These are phyloP conservation scores for Neomonachus schauinslandi DNA, from an alignment of 2,113 vertebrate genomes.

Conservation along the genomic window DNA sequence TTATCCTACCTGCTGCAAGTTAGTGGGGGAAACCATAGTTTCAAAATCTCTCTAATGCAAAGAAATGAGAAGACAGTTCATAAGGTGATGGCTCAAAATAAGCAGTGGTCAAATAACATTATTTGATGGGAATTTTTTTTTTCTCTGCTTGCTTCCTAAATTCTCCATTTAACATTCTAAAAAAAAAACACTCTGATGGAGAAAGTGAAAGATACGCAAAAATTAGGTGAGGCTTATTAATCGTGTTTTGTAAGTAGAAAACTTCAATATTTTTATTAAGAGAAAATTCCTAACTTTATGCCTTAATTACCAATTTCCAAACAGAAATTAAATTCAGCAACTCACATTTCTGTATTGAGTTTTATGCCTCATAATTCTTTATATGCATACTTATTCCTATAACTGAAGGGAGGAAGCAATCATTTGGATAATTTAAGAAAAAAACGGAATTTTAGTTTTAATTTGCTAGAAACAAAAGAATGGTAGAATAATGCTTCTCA, in stretches of 20 bases:
- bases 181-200: constrained; percentile 37
- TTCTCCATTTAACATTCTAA: background rate
- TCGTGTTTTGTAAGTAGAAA: constrained; percentile 1
- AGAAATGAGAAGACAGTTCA: background rate
- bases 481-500: background rate
- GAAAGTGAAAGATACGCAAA: constrained; percentile 41
- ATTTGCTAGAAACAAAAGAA: background rate
- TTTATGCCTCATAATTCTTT: constrained; percentile 30
- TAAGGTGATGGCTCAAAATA: background rate
- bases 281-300: background rate
- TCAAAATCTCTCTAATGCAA: constrained; percentile 62
- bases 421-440: constrained; percentile 40
- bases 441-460: background rate
- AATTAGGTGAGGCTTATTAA: constrained; percentile 46
- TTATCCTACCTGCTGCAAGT: constrained; percentile 70
- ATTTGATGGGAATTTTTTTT: background rate
- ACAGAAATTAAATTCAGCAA: constrained; percentile 50
- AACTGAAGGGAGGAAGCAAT: background rate
- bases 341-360: constrained; percentile 16
- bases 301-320: constrained; percentile 5
- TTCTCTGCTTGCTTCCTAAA: constrained; percentile 34
- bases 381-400: background rate
- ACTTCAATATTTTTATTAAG: constrained; percentile 46
- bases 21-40: background rate
- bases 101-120: constrained; percentile 36